A percentile compares a stretch with the other conserved stretches of the same genome.
phyloP scores from a whole-genome alignment of 2,113 vertebrate species.

The Puffinus mauretanicus region DNA sequence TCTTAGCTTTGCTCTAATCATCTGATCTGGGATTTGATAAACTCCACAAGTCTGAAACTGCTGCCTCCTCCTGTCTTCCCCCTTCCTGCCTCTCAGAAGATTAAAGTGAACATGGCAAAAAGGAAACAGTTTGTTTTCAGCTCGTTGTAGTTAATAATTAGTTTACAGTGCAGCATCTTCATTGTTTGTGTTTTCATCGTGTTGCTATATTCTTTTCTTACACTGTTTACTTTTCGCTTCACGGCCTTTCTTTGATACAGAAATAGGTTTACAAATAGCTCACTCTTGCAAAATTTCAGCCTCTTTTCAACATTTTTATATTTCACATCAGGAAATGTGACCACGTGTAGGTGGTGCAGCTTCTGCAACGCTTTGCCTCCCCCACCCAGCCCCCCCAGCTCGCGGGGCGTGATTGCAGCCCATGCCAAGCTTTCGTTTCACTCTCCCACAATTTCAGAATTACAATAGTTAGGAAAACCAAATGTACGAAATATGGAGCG shows the following conservation, averaged over 20 bases:
- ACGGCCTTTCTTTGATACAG: not conserved
- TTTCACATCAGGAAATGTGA: not conserved
- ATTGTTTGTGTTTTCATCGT: not conserved
- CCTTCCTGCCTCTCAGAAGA: conserved; percentile 34
- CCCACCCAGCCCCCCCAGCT: no score
- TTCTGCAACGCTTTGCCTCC: not conserved
- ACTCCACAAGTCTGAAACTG: conserved; percentile 8
- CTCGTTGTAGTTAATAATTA: conserved; percentile 9
- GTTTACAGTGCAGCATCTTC: not conserved
- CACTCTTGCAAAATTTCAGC: not conserved
- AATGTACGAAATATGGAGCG: not conserved
- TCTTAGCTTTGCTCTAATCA: conserved; percentile 22
- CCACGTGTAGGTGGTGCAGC: not conserved
- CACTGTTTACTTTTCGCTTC: not conserved
- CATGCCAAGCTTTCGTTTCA: not conserved
- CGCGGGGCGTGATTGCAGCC: fast-evolving
- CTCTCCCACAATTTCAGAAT: not conserved
- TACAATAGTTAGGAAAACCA: not conserved
- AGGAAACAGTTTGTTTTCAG: conserved; percentile 52
- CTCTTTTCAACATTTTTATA: not conserved
- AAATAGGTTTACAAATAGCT: not conserved
- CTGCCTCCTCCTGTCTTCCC: conserved; percentile 25
- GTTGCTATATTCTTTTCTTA: not conserved
- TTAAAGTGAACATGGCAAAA: conserved; percentile 22
- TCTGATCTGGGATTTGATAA: conserved; percentile 56